Percentiles rank a stretch among this genome's conserved stretches.
phyloP scores from a whole-genome alignment of 2,113 vertebrate species.

The Sorex fumeus region DNA sequence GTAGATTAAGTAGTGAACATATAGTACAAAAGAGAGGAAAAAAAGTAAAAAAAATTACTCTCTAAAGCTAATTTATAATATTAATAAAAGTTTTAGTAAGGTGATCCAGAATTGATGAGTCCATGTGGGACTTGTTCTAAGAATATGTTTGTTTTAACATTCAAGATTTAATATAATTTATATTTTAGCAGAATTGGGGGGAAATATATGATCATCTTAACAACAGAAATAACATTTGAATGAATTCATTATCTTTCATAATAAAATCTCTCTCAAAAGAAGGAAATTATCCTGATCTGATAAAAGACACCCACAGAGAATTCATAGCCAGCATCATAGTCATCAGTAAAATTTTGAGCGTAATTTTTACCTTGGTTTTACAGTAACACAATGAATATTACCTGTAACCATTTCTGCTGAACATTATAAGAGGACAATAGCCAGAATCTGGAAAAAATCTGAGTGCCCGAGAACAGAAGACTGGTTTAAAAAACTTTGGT shows the following conservation, averaged over 20 bases:
- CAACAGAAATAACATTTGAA: background rate
- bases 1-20: too few relatives aligned
- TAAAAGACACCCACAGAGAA: background rate
- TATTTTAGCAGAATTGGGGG: background rate
- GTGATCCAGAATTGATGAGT: too few relatives aligned
- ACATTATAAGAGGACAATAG: background rate
- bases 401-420: background rate
- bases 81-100: too few relatives aligned
- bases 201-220: conserved; percentile 6
- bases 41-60: too few relatives aligned
- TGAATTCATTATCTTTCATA: background rate
- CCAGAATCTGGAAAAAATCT: too few relatives aligned
- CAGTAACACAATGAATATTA: conserved; percentile 2
- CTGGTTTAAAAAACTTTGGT: too few relatives aligned
- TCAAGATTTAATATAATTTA: background rate
- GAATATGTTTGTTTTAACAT: background rate
- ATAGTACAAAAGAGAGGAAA: too few relatives aligned
- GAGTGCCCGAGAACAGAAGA: too few relatives aligned
- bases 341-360: background rate
- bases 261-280: conserved; percentile 31
- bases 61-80: too few relatives aligned
- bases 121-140: background rate
- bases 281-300: background rate
- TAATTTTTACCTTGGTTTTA: background rate
- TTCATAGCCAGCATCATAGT: background rate